These are phyloP conservation scores for Alviniconcha marisindica DNA, from an alignment of 1,140 invertebrate species.

Conservation along the genomic window DNA sequence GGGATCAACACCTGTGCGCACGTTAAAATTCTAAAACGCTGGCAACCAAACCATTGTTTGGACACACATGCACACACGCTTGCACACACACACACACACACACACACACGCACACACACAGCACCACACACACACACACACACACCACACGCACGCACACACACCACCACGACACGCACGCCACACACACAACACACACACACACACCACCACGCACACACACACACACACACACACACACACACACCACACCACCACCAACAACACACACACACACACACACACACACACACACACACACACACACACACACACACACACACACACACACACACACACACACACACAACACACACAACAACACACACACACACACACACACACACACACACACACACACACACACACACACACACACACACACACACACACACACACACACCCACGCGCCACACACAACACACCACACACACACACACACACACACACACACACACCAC, in stretches of 20 bases:
- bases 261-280: no score
- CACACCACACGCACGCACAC: not conserved
- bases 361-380: no score
- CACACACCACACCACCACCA: no score
- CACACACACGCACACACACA: slow-evolving; percentile 10
- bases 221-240: no score
- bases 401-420: not conserved
- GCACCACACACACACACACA: not conserved
- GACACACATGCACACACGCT: not conserved
- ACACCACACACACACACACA: no score
- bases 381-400: not conserved
- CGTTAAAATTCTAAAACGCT: not conserved
- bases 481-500: not conserved
- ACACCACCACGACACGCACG: not conserved
- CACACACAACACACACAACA: no score
- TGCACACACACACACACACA: slow-evolving; percentile 16
- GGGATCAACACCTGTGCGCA: no score
- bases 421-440: not conserved
- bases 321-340: no score
- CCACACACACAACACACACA: not conserved
- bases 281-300: no score
- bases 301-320: no score
- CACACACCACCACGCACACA: no score
- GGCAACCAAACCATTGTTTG: not conserved
- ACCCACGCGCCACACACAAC: no score